Conservation (phyloP, 2,797 vertebrate genomes). For the Centroberyx gerrardi region DNA sequence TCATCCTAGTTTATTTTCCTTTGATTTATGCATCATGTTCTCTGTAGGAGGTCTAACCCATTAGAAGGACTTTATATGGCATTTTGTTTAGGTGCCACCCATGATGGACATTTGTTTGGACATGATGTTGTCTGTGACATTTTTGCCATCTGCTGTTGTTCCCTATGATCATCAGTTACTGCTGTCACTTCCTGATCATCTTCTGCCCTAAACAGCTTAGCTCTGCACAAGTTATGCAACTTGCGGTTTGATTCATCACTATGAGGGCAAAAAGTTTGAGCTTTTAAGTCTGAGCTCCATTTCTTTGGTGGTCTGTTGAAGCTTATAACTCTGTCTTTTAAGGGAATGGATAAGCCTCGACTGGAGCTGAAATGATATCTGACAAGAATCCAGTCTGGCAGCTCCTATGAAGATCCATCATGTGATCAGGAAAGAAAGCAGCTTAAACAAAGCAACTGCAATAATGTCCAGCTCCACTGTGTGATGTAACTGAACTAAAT, state of each 20-base stretch:
- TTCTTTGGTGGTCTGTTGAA: background rate
- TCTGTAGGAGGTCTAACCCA: background rate
- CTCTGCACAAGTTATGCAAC: background rate
- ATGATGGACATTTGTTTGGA: background rate
- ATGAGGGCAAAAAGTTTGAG: background rate
- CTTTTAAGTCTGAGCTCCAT: background rate
- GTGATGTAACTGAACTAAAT: background rate
- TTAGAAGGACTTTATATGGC: background rate
- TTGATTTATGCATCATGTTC: background rate
- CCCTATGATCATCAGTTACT: background rate
- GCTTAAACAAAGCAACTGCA: conserved; percentile 4
- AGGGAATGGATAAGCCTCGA: background rate
- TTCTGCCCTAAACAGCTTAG: background rate
- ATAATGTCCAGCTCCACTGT: background rate
- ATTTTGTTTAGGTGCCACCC: background rate
- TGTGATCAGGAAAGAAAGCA: conserved; percentile 15
- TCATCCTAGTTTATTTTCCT: background rate
- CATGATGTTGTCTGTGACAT: background rate
- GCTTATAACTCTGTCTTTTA: background rate
- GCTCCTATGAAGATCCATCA: background rate
- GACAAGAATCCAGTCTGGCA: conserved; percentile 3
- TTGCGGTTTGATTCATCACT: background rate
- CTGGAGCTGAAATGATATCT: background rate
- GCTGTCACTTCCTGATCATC: background rate
- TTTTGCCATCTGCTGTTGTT: background rate